Evolutionary conservation across 2,113 vertebrate genomes (phyloP).

Genomic region (Antigone vipio): DNA sequence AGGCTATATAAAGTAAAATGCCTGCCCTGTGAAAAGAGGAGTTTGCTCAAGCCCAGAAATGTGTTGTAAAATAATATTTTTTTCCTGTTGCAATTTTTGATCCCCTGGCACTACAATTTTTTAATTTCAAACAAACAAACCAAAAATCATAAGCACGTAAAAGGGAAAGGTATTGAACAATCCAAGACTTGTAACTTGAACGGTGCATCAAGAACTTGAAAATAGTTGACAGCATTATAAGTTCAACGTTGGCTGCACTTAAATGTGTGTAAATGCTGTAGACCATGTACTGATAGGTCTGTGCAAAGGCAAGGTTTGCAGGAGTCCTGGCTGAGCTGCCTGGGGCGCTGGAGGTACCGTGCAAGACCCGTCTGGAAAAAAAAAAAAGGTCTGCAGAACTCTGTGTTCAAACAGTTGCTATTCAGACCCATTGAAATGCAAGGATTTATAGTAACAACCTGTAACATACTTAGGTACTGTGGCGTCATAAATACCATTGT

Average conservation of each 20-base stretch:
- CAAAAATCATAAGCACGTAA: not conserved
- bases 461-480: not conserved
- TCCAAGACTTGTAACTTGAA: not conserved
- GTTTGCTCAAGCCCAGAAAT: not conserved
- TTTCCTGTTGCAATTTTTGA: not conserved
- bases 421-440: not conserved
- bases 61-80: not conserved
- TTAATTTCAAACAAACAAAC: not conserved
- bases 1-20: not conserved
- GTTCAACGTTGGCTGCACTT: not conserved
- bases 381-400: not conserved
- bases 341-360: fast-evolving
- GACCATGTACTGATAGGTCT: not conserved
- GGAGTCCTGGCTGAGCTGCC: not conserved
- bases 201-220: not conserved
- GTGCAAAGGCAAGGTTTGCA: not conserved
- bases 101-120: not conserved
- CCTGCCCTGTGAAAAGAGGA: not conserved
- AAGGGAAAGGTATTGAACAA: not conserved
- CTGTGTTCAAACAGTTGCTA: not conserved
- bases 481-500: not conserved
- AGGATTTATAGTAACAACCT: not conserved
- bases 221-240: not conserved
- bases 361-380: not conserved
- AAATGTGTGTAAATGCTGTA: not conserved